Conservation (phyloP, 1,140 invertebrate genomes). For the Bombyx mandarina region DNA sequence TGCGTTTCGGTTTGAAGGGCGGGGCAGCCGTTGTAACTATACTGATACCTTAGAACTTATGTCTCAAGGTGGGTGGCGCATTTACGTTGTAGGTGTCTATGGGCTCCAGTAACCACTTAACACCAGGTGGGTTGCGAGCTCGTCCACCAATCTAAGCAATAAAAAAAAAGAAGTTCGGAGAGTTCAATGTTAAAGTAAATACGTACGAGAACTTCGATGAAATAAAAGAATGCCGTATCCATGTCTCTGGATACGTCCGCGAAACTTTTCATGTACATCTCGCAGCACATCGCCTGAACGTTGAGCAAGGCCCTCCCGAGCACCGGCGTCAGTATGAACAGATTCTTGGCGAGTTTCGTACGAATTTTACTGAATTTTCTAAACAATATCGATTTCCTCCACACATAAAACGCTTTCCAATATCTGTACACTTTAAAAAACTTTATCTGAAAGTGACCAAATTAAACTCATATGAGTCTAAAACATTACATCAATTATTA, state of each 20-base stretch:
- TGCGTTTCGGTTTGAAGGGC: too few species aligned
- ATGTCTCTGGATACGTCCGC: slow-evolving; percentile 71
- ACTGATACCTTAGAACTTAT: too few species aligned
- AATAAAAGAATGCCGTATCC: slow-evolving; percentile 76
- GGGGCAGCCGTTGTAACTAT: too few species aligned
- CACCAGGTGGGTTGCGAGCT: too few species aligned
- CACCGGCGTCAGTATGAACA: slow-evolving; percentile 82
- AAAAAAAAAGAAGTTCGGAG: too few species aligned
- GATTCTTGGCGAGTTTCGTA: slow-evolving; percentile 74
- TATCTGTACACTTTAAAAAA: slow-evolving; percentile 80
- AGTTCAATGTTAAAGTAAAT: neutral
- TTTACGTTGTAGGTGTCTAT: too few species aligned
- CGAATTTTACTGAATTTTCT: slow-evolving; percentile 76
- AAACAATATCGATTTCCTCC: slow-evolving; percentile 82
- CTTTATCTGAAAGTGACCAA: slow-evolving; percentile 72
- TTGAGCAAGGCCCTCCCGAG: slow-evolving; percentile 78
- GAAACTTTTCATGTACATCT: slow-evolving; percentile 75
- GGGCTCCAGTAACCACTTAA: too few species aligned
- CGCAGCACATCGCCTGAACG: slow-evolving; percentile 79
- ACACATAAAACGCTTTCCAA: slow-evolving; percentile 88
- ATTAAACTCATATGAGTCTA: neutral
- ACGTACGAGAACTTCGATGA: slow-evolving; percentile 75
- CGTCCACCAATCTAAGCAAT: too few species aligned
- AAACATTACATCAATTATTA: neutral
- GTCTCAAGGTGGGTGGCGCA: too few species aligned